A percentile compares a stretch with the other conserved stretches of the same genome.
These are phyloP conservation scores for Florisuga fusca DNA, from an alignment of 2,797 vertebrate genomes.

Conservation along the genomic window DNA sequence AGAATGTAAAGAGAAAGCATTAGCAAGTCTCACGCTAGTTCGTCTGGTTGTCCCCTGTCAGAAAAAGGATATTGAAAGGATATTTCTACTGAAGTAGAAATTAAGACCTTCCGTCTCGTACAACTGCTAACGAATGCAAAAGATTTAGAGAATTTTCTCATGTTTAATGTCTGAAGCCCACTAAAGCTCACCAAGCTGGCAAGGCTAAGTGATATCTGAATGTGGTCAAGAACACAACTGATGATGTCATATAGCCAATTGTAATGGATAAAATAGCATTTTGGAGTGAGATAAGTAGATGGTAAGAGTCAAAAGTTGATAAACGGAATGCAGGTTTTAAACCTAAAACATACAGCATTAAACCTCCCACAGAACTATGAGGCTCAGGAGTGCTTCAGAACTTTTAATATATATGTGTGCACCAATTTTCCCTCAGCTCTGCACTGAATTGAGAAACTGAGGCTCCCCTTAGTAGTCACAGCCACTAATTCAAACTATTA, in stretches of 20 bases:
- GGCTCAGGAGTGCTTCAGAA: background rate
- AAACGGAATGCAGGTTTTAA: background rate
- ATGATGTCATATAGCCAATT: background rate
- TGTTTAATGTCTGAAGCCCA: background rate
- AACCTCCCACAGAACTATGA: background rate
- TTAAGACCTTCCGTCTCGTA: background rate
- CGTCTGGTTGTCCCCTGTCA: background rate
- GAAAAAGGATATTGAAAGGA: background rate
- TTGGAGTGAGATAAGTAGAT: background rate
- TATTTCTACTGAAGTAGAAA: background rate
- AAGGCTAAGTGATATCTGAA: background rate
- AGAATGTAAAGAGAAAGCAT: background rate
- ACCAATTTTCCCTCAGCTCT: background rate
- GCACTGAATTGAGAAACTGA: background rate
- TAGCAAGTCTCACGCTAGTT: background rate
- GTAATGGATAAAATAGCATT: background rate
- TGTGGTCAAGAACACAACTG: background rate
- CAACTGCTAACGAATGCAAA: background rate
- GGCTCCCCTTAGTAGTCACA: background rate
- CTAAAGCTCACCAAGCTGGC: background rate
- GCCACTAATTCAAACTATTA: background rate
- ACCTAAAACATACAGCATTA: background rate
- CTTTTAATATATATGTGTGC: background rate
- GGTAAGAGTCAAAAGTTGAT: background rate
- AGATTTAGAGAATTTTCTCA: background rate